phyloP scores from a whole-genome alignment of 2,797 vertebrate genomes.

The Mallotus villosus region DNA sequence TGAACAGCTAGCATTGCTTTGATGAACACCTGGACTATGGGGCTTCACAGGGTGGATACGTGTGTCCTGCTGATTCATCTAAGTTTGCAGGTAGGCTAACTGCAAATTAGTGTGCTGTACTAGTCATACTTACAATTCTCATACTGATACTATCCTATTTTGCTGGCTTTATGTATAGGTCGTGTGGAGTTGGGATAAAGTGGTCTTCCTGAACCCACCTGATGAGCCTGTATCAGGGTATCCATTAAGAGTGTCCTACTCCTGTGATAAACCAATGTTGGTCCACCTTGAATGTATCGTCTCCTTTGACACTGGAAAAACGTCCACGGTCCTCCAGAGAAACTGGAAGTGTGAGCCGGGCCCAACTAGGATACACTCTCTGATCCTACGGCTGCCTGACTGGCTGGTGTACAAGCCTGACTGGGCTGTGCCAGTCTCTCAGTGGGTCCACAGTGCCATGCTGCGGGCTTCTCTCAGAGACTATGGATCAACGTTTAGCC shows the following conservation, averaged over 20 bases:
- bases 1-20: slow-evolving; percentile 4
- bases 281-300: slow-evolving; percentile 70
- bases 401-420: slow-evolving; percentile 79
- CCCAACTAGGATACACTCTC: slow-evolving; percentile 28
- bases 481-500: slow-evolving; percentile 19
- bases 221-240: slow-evolving; percentile 54
- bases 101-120: background rate
- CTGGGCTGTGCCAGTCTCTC: slow-evolving; percentile 64
- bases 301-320: slow-evolving; percentile 62
- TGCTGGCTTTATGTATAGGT: background rate
- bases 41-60: slow-evolving; percentile 24
- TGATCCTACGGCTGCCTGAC: slow-evolving; percentile 72
- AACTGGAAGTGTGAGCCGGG: slow-evolving; percentile 70
- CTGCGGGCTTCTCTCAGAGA: slow-evolving; percentile 66
- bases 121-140: slow-evolving; percentile 1
- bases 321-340: slow-evolving; percentile 49
- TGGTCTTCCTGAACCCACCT: slow-evolving; percentile 74
- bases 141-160: background rate
- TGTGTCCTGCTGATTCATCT: slow-evolving; percentile 49
- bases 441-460: slow-evolving; percentile 68
- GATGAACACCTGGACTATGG: slow-evolving; percentile 43
- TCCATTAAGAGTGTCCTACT: slow-evolving; percentile 63
- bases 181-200: slow-evolving; percentile 31
- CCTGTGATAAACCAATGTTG: slow-evolving; percentile 60
- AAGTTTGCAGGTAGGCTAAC: slow-evolving; percentile 60